Evolutionary conservation across 1,140 invertebrate species (phyloP), one percentile per base, ranked within the genome.

Genomic region (Pantala flavescens): DNA sequence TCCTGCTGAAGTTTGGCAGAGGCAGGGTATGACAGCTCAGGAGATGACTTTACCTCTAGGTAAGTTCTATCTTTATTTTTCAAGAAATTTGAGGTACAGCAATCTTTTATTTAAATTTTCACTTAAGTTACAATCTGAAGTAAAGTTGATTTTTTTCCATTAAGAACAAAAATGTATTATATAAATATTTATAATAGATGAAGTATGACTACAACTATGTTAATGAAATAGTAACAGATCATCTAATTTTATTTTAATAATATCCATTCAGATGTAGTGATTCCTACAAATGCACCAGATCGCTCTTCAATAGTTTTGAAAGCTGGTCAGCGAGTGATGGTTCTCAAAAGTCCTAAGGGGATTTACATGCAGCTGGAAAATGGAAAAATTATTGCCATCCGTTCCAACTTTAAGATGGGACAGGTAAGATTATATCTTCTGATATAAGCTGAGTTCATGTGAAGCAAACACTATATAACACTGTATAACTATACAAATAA

Each of bases 331-430:
- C 89, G 94, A 78, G 94, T 98, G 0, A 91, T 97, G 86, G 93
- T 98, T 3, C 86, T 98, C 0, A 96, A 96, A 81, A 97, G 94
- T 21, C 91, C 94, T 0, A 97, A 97, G 84, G 96, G 95, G 43
- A 96, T 98, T 75, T 98, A 97, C 82, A 94, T 98, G 89, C 92
- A 97, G 77, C 84, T 97, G 24, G 93, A 95, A 80, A 95, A 94
- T 79, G 94, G 95, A n/a, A 96, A 96, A 84, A 96, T 98, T 75
- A 96, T 97, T 79, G 94, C 95, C n/a, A 96, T 97, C 75, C 87
- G 92, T 77, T 92, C 90, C 0, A 89, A 90, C 0, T 87, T 91
- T 24, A 91, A 91, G 82, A 84, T 89, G 10, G 88, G 88, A 74
- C 49, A 63, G 49, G 49, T 63, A 21, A 63, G 49, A 36, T 36